Conservation (phyloP, 2,797 vertebrate species). For the Enteromius treurensis region DNA sequence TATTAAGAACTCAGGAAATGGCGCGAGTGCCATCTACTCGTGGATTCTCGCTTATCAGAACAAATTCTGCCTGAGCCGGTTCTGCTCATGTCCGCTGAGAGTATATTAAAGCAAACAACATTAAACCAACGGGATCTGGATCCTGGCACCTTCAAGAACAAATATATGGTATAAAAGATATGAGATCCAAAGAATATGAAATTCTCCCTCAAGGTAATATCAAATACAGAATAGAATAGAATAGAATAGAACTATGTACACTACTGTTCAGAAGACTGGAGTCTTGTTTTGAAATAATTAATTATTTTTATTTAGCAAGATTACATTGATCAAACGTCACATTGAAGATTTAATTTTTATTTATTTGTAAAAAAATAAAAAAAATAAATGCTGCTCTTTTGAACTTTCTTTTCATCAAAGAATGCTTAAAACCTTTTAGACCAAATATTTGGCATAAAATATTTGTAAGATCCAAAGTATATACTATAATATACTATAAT, state of each 20-base stretch:
- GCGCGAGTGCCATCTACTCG: slow-evolving; percentile 37
- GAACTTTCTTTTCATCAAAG: too few relatives aligned
- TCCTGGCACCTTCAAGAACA: slow-evolving; percentile 8
- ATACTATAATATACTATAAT: too few relatives aligned
- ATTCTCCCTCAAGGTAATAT: background rate
- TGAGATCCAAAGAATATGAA: background rate
- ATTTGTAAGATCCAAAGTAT: too few relatives aligned
- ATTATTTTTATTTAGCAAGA: background rate
- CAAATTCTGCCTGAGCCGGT: slow-evolving; percentile 42
- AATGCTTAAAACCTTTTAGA: too few relatives aligned
- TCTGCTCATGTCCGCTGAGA: slow-evolving; percentile 25
- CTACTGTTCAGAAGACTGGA: background rate
- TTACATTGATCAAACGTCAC: background rate
- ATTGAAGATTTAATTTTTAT: too few relatives aligned
- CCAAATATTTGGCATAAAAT: too few relatives aligned
- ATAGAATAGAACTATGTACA: background rate
- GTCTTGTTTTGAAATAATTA: background rate
- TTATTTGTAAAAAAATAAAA: too few relatives aligned
- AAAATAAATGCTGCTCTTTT: too few relatives aligned
- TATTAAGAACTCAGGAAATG: slow-evolving; percentile 53
- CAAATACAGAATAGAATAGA: background rate
- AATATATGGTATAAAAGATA: slow-evolving; percentile 24
- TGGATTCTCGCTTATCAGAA: slow-evolving; percentile 45
- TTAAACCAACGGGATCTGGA: slow-evolving; percentile 39
- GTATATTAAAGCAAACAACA: slow-evolving; percentile 49